Conservation (phyloP, 2,113 vertebrate species). For the Protobothrops flavoviridis region DNA sequence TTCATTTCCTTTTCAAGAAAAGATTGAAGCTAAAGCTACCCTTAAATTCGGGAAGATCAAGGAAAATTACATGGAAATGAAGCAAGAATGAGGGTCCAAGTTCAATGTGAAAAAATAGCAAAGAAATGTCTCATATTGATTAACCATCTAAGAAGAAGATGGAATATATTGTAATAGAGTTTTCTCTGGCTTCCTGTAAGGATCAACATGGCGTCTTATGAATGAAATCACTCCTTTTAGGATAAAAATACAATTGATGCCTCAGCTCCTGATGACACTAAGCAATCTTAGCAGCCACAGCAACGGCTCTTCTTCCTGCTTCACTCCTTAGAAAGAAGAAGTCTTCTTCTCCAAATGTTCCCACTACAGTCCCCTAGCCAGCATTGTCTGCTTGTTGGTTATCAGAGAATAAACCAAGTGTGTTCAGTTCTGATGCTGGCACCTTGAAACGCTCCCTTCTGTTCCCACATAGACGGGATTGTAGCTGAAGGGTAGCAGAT, state of each 20-base stretch:
- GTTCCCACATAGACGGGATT: background rate
- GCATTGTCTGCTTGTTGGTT: background rate
- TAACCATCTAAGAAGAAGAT: background rate
- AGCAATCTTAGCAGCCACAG: background rate
- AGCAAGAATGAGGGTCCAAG: constrained; percentile 30
- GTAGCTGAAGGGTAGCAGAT: background rate
- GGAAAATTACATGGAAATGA: constrained; percentile 37
- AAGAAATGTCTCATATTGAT: constrained; percentile 23
- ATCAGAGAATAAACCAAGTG: background rate
- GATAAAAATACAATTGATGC: background rate
- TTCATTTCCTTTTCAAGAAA: constrained; percentile 50
- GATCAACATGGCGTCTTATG: background rate
- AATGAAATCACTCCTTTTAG: background rate
- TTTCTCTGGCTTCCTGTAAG: background rate
- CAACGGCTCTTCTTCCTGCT: background rate
- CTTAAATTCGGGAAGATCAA: constrained; percentile 39
- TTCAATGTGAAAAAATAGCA: constrained; percentile 29
- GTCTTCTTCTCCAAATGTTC: too few species aligned
- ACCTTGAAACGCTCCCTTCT: background rate
- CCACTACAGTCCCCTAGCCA: too few species aligned
- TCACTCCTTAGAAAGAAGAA: background rate
- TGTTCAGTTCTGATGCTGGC: background rate
- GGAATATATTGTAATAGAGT: background rate
- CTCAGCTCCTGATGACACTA: background rate
- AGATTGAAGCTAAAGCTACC: constrained; percentile 34